These are phyloP conservation scores for Scaptomyza montana DNA, from an alignment of 1,140 invertebrate genomes.

Conservation along the genomic window DNA sequence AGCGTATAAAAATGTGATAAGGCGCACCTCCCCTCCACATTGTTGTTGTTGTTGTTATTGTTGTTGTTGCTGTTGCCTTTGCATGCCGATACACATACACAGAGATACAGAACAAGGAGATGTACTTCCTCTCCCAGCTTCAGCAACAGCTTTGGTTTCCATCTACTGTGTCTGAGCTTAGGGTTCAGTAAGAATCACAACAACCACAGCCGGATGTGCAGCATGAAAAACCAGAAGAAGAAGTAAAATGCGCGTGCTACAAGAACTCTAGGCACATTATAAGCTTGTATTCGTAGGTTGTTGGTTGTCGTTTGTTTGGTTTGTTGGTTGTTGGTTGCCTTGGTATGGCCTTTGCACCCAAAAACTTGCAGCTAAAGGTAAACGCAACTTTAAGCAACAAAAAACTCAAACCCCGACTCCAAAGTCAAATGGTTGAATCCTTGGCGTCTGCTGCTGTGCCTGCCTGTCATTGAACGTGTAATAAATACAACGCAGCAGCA, in stretches of 20 bases:
- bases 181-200: conserved; percentile 16
- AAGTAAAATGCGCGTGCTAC: conserved; percentile 55
- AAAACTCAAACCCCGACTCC: neutral
- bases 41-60: conserved; percentile 46
- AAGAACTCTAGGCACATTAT: conserved; percentile 39
- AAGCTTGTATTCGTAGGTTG: conserved; percentile 7
- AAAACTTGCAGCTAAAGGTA: conserved; percentile 13
- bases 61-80: conserved; percentile 52
- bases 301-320: conserved; percentile 13
- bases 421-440: conserved; percentile 10
- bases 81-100: conserved; percentile 32
- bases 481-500: conserved; percentile 65
- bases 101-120: neutral
- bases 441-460: conserved; percentile 26
- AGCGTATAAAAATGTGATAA: conserved; percentile 65
- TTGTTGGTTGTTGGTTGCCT: neutral
- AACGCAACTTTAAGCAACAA: conserved; percentile 30
- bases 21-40: too few species aligned
- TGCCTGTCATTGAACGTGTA: conserved; percentile 70
- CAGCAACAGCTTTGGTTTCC: neutral
- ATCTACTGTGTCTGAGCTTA: conserved; percentile 9
- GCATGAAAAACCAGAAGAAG: conserved; percentile 39
- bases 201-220: conserved; percentile 65
- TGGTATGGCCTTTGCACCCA: conserved; percentile 42
- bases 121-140: neutral